These are phyloP conservation scores for Drosophila silvestris DNA, from an alignment of 2,888 invertebrate genomes.

Conservation along the genomic window DNA sequence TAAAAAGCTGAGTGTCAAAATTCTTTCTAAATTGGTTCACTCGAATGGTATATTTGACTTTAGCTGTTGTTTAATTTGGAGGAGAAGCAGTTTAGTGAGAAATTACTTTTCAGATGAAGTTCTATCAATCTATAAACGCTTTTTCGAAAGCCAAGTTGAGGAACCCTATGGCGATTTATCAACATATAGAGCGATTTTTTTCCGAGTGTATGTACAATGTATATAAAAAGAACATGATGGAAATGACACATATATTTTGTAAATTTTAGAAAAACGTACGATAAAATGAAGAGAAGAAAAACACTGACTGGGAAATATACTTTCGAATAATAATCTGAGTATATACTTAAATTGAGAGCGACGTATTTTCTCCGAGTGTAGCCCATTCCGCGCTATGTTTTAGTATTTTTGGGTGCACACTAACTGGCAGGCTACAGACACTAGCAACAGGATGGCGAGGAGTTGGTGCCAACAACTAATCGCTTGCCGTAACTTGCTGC, in stretches of 20 bases:
- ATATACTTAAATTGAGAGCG: background rate
- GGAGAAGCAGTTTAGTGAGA: background rate
- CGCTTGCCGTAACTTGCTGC: conserved; percentile 38
- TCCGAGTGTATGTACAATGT: background rate
- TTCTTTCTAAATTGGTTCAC: background rate
- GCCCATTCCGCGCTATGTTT: background rate
- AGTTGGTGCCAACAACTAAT: conserved; percentile 37
- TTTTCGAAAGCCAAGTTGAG: background rate
- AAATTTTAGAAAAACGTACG: background rate
- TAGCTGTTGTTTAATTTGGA: background rate
- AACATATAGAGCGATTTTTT: background rate
- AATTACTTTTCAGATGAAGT: background rate
- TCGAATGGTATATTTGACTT: background rate
- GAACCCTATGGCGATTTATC: background rate
- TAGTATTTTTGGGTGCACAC: conserved; percentile 25
- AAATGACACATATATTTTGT: too few relatives aligned
- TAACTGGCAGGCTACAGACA: conserved; percentile 6
- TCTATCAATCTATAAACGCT: background rate
- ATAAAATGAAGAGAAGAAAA: background rate
- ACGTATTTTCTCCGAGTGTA: background rate
- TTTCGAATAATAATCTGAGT: background rate
- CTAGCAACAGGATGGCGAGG: background rate
- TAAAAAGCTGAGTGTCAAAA: background rate
- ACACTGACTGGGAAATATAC: background rate
- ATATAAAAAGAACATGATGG: too few relatives aligned